These are phyloP conservation scores for Ectemnius cavifrons DNA, from an alignment of 2,888 invertebrate species.

Conservation along the genomic window DNA sequence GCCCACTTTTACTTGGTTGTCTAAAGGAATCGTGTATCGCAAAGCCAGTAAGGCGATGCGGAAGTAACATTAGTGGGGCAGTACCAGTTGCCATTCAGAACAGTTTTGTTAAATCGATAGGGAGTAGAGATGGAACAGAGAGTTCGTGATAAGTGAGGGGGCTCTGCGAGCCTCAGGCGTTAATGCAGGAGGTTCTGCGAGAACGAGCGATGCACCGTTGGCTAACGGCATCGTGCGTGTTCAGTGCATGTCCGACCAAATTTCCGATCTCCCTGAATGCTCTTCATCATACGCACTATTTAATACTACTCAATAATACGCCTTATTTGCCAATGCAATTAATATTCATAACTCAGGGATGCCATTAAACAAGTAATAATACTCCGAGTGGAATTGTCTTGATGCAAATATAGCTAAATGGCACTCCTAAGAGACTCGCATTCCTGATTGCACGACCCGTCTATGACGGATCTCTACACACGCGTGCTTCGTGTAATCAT, in stretches of 20 bases:
- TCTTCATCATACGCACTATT: not conserved
- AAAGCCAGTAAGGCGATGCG: too few species aligned
- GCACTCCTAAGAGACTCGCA: too few species aligned
- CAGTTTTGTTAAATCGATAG: constrained; percentile 36
- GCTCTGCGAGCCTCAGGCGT: not conserved
- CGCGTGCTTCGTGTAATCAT: too few species aligned
- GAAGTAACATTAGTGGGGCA: too few species aligned
- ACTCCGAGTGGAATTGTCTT: too few species aligned
- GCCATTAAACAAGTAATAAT: too few species aligned
- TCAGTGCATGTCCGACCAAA: constrained; percentile 33
- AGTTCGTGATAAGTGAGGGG: constrained; percentile 10
- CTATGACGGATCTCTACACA: too few species aligned
- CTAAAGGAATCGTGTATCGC: too few species aligned
- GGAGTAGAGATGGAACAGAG: not conserved
- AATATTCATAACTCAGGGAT: not conserved
- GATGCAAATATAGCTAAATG: too few species aligned
- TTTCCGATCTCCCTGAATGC: constrained; percentile 30
- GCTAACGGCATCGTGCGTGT: constrained; percentile 64
- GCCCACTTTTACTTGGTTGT: too few species aligned
- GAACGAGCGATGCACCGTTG: constrained; percentile 61
- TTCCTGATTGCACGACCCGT: too few species aligned
- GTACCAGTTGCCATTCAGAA: too few species aligned
- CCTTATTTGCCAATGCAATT: not conserved
- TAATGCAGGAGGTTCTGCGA: constrained; percentile 20
- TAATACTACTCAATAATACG: not conserved